phyloP scores from a whole-genome alignment of 1,140 invertebrate species.

The Papilio xuthus region DNA sequence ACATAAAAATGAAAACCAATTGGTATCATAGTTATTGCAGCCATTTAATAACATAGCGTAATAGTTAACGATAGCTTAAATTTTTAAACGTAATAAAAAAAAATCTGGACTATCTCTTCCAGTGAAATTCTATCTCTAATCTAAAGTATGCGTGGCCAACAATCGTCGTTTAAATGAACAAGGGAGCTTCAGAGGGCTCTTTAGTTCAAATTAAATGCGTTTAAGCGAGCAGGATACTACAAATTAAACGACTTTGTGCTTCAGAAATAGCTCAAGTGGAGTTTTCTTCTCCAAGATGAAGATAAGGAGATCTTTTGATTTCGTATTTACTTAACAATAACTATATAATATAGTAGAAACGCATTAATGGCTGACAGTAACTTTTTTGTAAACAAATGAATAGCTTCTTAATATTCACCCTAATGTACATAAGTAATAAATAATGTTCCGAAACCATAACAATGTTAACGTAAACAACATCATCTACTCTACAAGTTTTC shows the following conservation, averaged over 20 bases:
- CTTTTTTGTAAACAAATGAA: neutral
- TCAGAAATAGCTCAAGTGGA: constrained; percentile 15
- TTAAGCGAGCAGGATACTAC: constrained; percentile 42
- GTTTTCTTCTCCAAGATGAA: neutral
- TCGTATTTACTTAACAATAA: neutral
- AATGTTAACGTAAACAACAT: neutral
- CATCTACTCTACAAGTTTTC: neutral
- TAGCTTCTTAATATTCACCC: neutral
- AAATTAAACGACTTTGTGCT: constrained; percentile 31
- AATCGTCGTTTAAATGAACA: constrained; percentile 63
- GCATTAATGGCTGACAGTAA: neutral
- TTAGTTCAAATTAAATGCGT: constrained; percentile 63
- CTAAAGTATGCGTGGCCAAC: constrained; percentile 49
- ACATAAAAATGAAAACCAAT: neutral
- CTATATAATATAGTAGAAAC: too few species aligned
- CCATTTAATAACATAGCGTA: neutral
- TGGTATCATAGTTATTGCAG: neutral
- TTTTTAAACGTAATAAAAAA: neutral
- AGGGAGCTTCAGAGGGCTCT: constrained; percentile 55
- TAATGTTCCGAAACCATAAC: neutral
- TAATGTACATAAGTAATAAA: constrained; percentile 6
- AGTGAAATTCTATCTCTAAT: constrained; percentile 8
- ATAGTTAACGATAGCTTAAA: too few species aligned
- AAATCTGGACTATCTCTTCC: constrained; percentile 23
- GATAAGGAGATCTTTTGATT: neutral